Base-by-base conservation (phyloP, 2,888 invertebrate genomes). In the Acanthacorydalis orientalis region DNA sequence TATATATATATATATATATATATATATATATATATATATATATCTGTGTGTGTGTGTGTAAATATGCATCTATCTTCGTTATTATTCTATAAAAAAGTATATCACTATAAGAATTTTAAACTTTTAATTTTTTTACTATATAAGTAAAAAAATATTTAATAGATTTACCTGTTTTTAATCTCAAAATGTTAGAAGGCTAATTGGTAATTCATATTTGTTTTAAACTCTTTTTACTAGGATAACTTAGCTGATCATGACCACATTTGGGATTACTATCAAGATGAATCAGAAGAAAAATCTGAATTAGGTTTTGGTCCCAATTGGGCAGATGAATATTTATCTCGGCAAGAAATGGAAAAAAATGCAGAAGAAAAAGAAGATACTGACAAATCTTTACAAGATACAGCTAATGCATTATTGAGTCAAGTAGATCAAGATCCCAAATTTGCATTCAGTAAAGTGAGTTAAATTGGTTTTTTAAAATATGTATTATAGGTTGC, bases 381-480 rank as follows among this genome's bases (percentile, higher is more conserved):
- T 7, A 53, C 57, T 38, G 43, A 55, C 1, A 63, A 68, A 50
- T 66, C 72, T 57, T 67, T 76, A 3, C 69, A 68, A 60, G 65
- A 71, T 46, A 72, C 72, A 54, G 74, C 74, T 9, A 70, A 72
- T 52, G 78, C 78, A 57, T 69, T 78, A 57, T 71, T 76, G 31
- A 64, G 67, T 44, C 68, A 73, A 43, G 72, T 75, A 3, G 72
- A 74, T 55, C 69, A 73, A 56, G 79, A 83, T 64, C 75, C 80
- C 52, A 79, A 81, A 59, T 72, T 80, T 56, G 78, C 77, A 16
- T 80, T 83, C 60, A 84, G 83, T 47, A 73, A 75, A 69, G 75
- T 75, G 60, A 53, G 48, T 44, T 43, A 47, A 35, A 33, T 37
- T 37, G 6, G 37, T 2, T 37, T 2, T 37, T 37, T n/a, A 37